A percentile compares a stretch with the other conserved stretches of the same genome.
Conservation (phyloP, 2,888 invertebrate genomes). For the Netelia virgata region DNA sequence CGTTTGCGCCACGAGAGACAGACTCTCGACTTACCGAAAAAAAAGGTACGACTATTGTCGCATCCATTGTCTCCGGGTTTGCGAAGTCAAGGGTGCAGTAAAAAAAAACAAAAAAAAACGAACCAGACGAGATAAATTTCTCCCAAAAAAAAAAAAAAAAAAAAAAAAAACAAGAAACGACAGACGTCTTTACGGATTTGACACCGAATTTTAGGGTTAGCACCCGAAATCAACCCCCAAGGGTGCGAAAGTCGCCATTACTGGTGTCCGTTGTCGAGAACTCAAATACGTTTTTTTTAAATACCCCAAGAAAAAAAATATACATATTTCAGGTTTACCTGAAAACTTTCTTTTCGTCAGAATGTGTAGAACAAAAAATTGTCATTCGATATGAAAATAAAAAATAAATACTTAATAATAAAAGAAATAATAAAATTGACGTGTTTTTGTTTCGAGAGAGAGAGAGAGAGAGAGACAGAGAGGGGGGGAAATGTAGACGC, state of each 20-base stretch:
- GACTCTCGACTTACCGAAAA: conserved; percentile 1
- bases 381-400: conserved; percentile 26
- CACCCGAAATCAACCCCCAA: conserved; percentile 75
- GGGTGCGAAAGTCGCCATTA: conserved; percentile 31
- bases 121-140: conserved; percentile 36
- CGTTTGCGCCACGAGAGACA: conserved; percentile 40
- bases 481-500: neutral
- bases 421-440: conserved; percentile 54
- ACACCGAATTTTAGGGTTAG: conserved; percentile 74
- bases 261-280: conserved; percentile 67
- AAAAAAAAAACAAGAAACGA: no score
- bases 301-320: neutral
- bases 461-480: neutral
- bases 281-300: neutral
- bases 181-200: conserved; percentile 29
- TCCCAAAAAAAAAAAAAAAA: conserved; percentile 61
- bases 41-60: conserved; percentile 40
- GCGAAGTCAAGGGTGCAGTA: conserved; percentile 60
- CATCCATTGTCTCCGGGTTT: conserved; percentile 51
- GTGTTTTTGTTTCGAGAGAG: neutral
- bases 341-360: no score
- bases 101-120: conserved; percentile 50
- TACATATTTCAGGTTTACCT: no score
- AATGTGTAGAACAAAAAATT: neutral
- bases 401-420: conserved; percentile 59